Conservation (phyloP, 2,113 vertebrate species). For the Pardalotus punctatus region DNA sequence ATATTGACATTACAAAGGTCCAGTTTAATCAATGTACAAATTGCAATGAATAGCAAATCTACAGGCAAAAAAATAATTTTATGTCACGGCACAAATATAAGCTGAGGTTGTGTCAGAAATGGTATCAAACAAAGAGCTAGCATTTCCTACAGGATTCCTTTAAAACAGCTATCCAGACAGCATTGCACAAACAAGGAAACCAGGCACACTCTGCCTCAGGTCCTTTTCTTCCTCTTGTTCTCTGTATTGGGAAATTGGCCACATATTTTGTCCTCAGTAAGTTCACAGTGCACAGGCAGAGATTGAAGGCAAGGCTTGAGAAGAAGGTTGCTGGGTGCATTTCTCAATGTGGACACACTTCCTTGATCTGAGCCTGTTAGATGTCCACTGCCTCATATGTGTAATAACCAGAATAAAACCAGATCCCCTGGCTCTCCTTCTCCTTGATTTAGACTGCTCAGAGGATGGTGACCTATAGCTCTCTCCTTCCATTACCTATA, state of each 20-base stretch:
- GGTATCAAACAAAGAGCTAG: background rate
- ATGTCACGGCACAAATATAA: background rate
- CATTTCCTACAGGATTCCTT: background rate
- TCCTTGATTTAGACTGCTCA: background rate
- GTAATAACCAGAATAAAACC: background rate
- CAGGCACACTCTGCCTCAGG: background rate
- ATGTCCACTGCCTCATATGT: background rate
- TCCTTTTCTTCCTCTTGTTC: background rate
- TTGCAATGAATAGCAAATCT: background rate
- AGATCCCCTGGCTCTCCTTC: background rate
- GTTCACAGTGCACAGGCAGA: background rate
- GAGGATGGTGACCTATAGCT: background rate
- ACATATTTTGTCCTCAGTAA: background rate
- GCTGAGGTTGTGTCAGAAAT: background rate
- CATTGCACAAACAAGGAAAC: background rate
- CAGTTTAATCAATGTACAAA: background rate
- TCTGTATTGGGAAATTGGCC: background rate
- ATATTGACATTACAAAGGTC: background rate
- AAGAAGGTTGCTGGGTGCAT: background rate
- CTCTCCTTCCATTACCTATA: background rate
- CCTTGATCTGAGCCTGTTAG: background rate
- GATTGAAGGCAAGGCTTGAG: background rate
- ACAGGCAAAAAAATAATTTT: background rate
- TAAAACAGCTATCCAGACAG: background rate
- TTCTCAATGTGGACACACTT: background rate